Evolutionary conservation across 2,797 vertebrate genomes (phyloP).

Genomic region (Rhadinocentrus ornatus): DNA sequence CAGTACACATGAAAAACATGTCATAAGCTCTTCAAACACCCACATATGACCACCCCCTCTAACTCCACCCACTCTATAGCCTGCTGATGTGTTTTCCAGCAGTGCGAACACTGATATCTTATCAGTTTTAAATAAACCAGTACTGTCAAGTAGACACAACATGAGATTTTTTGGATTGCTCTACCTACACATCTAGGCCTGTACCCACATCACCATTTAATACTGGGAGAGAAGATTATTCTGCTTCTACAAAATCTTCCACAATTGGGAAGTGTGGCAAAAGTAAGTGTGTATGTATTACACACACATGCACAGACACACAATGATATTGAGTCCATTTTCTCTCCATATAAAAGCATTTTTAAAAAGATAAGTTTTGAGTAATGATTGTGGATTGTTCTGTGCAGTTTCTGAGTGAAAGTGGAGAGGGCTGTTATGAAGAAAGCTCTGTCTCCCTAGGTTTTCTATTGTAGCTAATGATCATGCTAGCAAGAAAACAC

Average conservation of each 20-base stretch:
- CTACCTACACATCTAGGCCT: slow-evolving; percentile 20
- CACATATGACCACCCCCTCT: slow-evolving; percentile 14
- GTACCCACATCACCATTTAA: slow-evolving; percentile 15
- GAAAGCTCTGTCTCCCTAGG: not conserved
- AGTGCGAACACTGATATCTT: slow-evolving; percentile 37
- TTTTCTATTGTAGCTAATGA: not conserved
- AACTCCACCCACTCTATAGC: slow-evolving; percentile 10
- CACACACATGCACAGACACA: no score
- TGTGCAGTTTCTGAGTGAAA: not conserved
- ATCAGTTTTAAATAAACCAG: slow-evolving; percentile 47
- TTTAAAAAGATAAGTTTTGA: no score
- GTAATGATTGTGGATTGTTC: not conserved
- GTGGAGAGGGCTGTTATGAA: not conserved
- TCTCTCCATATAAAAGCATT: no score
- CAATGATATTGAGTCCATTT: no score
- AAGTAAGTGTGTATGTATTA: not conserved
- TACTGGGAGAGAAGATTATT: not conserved
- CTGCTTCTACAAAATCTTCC: slow-evolving; percentile 3
- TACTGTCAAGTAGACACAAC: slow-evolving; percentile 32
- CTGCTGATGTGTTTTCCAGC: slow-evolving; percentile 21
- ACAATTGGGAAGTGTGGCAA: not conserved
- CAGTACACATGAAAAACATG: not conserved
- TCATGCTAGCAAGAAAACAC: not conserved
- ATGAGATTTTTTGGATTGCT: slow-evolving; percentile 5
- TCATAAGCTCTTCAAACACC: not conserved